These are phyloP conservation scores for Tenthredo mesomela DNA, from an alignment of 2,888 invertebrate species.

Conservation along the genomic window DNA sequence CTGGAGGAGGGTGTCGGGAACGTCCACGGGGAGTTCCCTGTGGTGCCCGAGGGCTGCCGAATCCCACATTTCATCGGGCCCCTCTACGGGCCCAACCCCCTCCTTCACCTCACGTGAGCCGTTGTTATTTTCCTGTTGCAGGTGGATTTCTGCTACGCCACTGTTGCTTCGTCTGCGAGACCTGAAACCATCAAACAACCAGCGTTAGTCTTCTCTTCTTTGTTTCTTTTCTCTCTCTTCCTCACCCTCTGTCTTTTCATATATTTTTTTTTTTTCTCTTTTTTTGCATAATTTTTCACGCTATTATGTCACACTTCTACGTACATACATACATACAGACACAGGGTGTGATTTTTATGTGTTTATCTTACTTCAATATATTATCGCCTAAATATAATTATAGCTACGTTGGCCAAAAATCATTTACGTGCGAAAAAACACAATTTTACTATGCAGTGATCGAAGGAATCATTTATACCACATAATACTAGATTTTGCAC, in stretches of 20 bases:
- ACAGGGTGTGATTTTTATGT: neutral
- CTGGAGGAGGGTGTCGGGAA: constrained; percentile 87
- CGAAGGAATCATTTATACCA: neutral
- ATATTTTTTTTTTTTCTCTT: neutral
- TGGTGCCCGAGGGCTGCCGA: constrained; percentile 85
- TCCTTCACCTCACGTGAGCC: constrained; percentile 78
- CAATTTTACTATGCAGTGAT: neutral
- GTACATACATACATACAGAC: neutral
- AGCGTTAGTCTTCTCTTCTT: constrained; percentile 41
- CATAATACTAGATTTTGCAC: neutral
- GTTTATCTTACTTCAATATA: neutral
- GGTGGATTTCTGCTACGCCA: constrained; percentile 90
- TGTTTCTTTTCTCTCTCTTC: neutral
- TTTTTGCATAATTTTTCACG: neutral
- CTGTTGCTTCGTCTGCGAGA: constrained; percentile 89
- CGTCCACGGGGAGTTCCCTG: constrained; percentile 99
- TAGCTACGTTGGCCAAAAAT: neutral
- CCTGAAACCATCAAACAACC: constrained; percentile 80
- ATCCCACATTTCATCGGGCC: constrained; percentile 79
- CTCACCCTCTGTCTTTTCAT: neutral
- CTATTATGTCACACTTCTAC: neutral
- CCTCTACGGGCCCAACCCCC: constrained; percentile 78
- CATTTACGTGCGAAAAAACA: neutral
- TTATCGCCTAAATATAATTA: neutral
- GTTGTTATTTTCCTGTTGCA: constrained; percentile 80